Conservation (phyloP, 2,113 vertebrate genomes). For the Sisor rabdophorus region DNA sequence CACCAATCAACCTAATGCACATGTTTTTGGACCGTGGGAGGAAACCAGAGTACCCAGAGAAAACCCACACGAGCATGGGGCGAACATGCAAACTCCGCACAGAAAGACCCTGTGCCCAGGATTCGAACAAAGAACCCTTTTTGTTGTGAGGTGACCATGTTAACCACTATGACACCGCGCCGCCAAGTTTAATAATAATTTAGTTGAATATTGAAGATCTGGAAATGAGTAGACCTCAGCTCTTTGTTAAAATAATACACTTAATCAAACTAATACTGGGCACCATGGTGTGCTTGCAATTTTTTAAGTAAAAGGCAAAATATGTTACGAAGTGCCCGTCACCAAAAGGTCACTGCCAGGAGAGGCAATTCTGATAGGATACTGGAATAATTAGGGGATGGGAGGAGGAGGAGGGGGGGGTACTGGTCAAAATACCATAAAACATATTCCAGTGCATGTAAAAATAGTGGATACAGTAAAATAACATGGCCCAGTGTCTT, state of each 20-base stretch:
- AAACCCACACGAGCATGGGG: no score
- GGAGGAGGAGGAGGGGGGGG: no score
- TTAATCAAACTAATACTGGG: constrained; percentile 56
- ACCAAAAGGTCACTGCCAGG: constrained; percentile 43
- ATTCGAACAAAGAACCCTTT: no score
- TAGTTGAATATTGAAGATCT: constrained; percentile 33
- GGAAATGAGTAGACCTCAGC: constrained; percentile 1
- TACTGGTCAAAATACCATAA: constrained; percentile 62
- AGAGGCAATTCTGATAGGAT: constrained; percentile 48
- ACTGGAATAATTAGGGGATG: constrained; percentile 48
- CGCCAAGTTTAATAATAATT: no score
- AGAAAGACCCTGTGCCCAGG: no score
- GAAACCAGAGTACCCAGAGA: no score
- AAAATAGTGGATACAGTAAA: constrained; percentile 54
- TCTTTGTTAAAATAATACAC: constrained; percentile 24
- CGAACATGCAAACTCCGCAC: no score
- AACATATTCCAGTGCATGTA: constrained; percentile 77
- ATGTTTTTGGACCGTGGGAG: no score
- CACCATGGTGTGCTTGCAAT: constrained; percentile 61
- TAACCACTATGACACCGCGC: no score
- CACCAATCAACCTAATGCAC: no score
- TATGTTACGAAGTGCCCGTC: constrained; percentile 51
- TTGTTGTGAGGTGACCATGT: no score
- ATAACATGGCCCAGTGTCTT: constrained; percentile 46
- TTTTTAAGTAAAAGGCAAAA: constrained; percentile 58